Percentiles rank a stretch among this genome's conserved stretches.
phyloP scores from a whole-genome alignment of 1,140 invertebrate species.

The Zaprionus lachaisei region DNA sequence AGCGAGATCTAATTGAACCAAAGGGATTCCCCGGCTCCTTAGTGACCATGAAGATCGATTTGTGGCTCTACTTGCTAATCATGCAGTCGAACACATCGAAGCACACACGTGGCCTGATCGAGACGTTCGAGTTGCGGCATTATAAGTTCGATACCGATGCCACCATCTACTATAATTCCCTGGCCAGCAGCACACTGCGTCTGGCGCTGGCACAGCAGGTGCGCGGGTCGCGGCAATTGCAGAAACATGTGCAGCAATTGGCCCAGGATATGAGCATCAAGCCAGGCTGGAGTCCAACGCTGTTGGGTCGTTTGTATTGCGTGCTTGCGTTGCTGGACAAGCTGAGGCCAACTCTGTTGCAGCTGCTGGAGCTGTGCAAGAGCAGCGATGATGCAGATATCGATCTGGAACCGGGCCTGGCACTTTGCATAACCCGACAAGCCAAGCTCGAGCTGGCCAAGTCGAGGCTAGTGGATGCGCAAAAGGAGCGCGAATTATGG shows the following conservation, averaged over 20 bases:
- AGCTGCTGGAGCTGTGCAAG: conserved; percentile 18
- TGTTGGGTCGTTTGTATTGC: conserved; percentile 17
- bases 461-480: background rate
- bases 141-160: conserved; percentile 50
- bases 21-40: background rate
- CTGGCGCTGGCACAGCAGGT: conserved; percentile 3
- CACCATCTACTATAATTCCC: background rate
- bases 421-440: conserved; percentile 31
- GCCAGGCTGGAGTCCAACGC: background rate
- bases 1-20: background rate
- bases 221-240: conserved; percentile 14
- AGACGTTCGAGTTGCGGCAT: conserved; percentile 47
- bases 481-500: background rate
- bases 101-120: conserved; percentile 6
- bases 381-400: background rate
- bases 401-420: conserved; percentile 45
- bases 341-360: background rate
- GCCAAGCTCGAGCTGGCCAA: background rate
- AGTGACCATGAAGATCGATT: conserved; percentile 37
- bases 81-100: conserved; percentile 2
- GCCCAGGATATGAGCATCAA: background rate
- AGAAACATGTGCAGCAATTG: conserved; percentile 16
- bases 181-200: background rate
- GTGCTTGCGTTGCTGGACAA: conserved; percentile 32
- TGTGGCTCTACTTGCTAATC: conserved; percentile 46